Evolutionary conservation across 2,113 vertebrate species (phyloP).

Genomic region (Ctenodactylus gundi): DNA sequence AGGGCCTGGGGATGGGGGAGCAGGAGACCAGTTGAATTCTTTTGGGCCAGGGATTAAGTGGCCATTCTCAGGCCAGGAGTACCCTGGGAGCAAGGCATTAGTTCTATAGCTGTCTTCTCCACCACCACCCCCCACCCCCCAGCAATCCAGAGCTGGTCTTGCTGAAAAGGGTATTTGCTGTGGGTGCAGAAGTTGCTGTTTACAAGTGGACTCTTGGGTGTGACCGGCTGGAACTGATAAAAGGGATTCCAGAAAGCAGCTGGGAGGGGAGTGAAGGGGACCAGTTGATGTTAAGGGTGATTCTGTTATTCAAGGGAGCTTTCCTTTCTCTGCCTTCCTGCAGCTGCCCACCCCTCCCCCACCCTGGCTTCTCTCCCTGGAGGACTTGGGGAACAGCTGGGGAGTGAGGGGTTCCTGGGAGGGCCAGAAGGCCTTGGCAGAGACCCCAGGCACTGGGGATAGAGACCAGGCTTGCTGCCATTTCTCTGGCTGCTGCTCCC

Average conservation of each 20-base stretch:
- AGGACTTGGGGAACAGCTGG: constrained; percentile 66
- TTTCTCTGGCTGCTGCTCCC: neutral
- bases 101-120: no score
- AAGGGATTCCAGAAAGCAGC: constrained; percentile 69
- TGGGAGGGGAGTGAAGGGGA: neutral
- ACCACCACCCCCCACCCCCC: neutral
- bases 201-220: constrained; percentile 57
- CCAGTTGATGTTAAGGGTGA: neutral
- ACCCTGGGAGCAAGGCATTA: neutral
- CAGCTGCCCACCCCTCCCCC: constrained; percentile 50
- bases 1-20: neutral
- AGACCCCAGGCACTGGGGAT: neutral
- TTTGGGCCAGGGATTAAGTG: neutral
- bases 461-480: neutral
- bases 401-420: constrained; percentile 39
- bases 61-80: neutral
- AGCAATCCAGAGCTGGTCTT: neutral
- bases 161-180: neutral
- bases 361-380: constrained; percentile 42
- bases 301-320: constrained; percentile 46
- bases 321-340: constrained; percentile 26
- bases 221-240: neutral
- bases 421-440: constrained; percentile 25
- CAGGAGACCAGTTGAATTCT: neutral
- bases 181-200: constrained; percentile 48